A percentile compares a stretch with the other conserved stretches of the same genome.
Conservation (phyloP, 2,888 invertebrate genomes). For the Harpalus rubripes region DNA sequence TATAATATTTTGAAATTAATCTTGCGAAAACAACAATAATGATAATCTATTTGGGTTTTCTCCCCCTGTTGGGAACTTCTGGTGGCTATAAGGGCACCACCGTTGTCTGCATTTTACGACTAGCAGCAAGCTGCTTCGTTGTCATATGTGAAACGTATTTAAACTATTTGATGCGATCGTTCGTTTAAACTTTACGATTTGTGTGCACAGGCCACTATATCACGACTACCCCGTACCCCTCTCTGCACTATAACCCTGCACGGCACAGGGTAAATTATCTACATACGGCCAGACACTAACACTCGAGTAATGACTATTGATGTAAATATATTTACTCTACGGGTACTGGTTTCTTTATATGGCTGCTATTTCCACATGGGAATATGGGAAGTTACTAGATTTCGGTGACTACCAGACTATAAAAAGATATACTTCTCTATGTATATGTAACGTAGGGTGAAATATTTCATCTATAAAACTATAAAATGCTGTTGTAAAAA, state of each 20-base stretch:
- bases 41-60: no score
- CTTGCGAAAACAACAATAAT: neutral
- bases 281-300: conserved; percentile 42
- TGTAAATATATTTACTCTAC: conserved; percentile 48
- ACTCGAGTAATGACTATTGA: conserved; percentile 44
- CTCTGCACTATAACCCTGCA: conserved; percentile 1
- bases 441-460: neutral
- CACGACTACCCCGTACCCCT: neutral
- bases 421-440: neutral
- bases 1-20: no score
- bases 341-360: conserved; percentile 33
- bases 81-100: conserved; percentile 11
- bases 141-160: conserved; percentile 61
- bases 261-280: conserved; percentile 42
- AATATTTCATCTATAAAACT: no score
- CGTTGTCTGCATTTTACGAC: conserved; percentile 43
- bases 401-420: neutral
- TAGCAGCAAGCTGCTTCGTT: conserved; percentile 55
- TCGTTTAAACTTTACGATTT: conserved; percentile 60
- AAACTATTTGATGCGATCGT: conserved; percentile 61
- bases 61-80: neutral
- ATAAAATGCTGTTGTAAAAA: no score
- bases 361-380: neutral
- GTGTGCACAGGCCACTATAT: conserved; percentile 59
- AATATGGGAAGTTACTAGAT: neutral